Evolutionary conservation across 1,140 invertebrate genomes (phyloP).

Genomic region (Drosophila busckii): DNA sequence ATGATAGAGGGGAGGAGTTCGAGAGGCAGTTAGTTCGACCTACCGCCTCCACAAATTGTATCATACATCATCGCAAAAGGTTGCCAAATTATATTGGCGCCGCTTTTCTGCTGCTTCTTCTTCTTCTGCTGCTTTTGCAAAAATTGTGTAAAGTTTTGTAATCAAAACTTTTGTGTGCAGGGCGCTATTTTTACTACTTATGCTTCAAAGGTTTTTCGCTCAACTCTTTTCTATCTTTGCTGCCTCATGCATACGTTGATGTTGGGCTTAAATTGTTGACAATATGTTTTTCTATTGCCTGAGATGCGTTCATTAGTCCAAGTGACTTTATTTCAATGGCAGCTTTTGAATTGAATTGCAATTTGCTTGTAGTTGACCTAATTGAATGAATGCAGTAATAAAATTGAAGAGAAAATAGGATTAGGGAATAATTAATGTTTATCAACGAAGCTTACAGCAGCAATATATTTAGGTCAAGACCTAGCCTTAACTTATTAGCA

Average conservation of each 20-base stretch:
- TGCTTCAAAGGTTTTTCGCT: constrained; percentile 1
- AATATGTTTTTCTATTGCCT: constrained; percentile 7
- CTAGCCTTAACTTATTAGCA: too few relatives aligned
- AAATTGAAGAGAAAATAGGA: too few relatives aligned
- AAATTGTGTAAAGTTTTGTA: constrained; percentile 64
- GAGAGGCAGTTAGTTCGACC: too few relatives aligned
- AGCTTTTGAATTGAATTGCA: constrained; percentile 11
- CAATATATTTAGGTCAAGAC: too few relatives aligned
- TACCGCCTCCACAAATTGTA: constrained; percentile 40
- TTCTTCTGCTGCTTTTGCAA: constrained; percentile 11
- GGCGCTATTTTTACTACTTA: too few relatives aligned
- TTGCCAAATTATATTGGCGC: constrained; percentile 37
- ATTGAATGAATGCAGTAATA: not conserved
- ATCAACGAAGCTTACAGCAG: too few relatives aligned
- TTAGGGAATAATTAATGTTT: too few relatives aligned
- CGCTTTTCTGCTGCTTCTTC: not conserved
- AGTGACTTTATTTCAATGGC: constrained; percentile 45
- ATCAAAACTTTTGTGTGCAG: too few relatives aligned
- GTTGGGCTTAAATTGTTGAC: constrained; percentile 9
- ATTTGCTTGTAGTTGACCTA: constrained; percentile 1
- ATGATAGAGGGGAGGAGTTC: too few relatives aligned
- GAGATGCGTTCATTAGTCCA: constrained; percentile 36
- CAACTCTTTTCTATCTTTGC: constrained; percentile 8
- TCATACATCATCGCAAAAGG: constrained; percentile 62
- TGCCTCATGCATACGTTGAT: constrained; percentile 39